phyloP scores from a whole-genome alignment of 2,113 vertebrate species.

The Leuciscus idus region DNA sequence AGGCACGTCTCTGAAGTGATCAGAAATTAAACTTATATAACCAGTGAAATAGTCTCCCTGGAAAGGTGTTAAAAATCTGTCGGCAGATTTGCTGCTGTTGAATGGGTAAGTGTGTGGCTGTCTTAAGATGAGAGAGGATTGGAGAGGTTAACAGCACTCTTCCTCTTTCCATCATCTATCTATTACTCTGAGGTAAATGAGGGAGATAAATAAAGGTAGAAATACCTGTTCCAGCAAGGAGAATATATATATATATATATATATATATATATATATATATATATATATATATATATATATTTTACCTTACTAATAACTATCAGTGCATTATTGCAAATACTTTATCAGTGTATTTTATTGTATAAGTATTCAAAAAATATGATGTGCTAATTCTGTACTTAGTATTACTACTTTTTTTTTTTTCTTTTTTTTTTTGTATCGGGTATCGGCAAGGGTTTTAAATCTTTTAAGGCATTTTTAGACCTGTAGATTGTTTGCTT shows the following conservation, averaged over 20 bases:
- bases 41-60: not conserved
- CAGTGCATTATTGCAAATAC: not conserved
- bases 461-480: too few relatives aligned
- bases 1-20: constrained; percentile 7
- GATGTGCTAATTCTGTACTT: not conserved
- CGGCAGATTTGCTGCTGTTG: constrained; percentile 7
- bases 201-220: constrained; percentile 27
- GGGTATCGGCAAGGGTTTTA: not conserved
- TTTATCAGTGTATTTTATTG: too few relatives aligned
- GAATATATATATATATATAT: too few relatives aligned
- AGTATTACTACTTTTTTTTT: not conserved
- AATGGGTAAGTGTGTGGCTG: not conserved
- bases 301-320: not conserved
- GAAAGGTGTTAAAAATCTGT: not conserved
- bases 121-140: constrained; percentile 5
- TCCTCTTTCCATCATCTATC: constrained; percentile 41
- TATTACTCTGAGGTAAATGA: constrained; percentile 21
- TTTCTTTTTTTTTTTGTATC: not conserved
- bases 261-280: too few relatives aligned
- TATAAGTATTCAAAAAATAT: too few relatives aligned
- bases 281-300: too few relatives aligned
- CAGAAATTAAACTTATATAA: constrained; percentile 15
- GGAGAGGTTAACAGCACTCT: constrained; percentile 48
- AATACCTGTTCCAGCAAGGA: not conserved
- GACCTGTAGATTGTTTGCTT: too few relatives aligned